These are phyloP conservation scores for Helleia helle DNA, from an alignment of 2,888 invertebrate species.

Conservation along the genomic window DNA sequence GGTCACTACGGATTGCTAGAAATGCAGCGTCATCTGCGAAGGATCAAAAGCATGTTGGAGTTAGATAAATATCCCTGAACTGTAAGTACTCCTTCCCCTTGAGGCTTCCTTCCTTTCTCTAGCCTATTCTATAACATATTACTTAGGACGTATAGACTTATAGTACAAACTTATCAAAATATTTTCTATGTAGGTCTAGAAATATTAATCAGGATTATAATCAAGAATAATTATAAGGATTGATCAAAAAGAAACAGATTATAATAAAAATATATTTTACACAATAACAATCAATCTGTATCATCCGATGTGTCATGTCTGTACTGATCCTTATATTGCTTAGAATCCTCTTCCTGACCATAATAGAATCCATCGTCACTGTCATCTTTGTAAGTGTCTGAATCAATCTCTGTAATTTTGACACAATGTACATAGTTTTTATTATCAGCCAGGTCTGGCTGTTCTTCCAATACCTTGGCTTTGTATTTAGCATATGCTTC, in stretches of 20 bases:
- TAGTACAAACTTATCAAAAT: too few relatives aligned
- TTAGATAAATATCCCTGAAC: too few relatives aligned
- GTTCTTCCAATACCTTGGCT: conserved; percentile 52
- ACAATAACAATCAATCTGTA: conserved; percentile 29
- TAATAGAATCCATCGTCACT: conserved; percentile 63
- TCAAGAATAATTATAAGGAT: too few relatives aligned
- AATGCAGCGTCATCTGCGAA: too few relatives aligned
- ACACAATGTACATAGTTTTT: conserved; percentile 37
- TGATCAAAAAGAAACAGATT: neutral
- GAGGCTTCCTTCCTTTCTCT: too few relatives aligned
- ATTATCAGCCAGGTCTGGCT: conserved; percentile 28
- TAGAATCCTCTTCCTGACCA: conserved; percentile 51
- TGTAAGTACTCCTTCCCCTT: too few relatives aligned
- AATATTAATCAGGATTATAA: too few relatives aligned
- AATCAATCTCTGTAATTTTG: conserved; percentile 32
- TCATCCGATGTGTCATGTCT: conserved; percentile 32
- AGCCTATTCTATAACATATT: too few relatives aligned
- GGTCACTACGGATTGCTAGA: too few relatives aligned
- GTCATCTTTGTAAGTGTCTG: conserved; percentile 46
- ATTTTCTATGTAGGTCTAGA: too few relatives aligned
- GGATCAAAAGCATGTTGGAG: too few relatives aligned
- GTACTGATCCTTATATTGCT: conserved; percentile 49
- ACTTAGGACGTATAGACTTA: too few relatives aligned
- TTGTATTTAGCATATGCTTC: conserved; percentile 80
- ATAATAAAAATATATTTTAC: neutral